Conservation (phyloP, 2,797 vertebrate genomes). For the Tinamus major region DNA sequence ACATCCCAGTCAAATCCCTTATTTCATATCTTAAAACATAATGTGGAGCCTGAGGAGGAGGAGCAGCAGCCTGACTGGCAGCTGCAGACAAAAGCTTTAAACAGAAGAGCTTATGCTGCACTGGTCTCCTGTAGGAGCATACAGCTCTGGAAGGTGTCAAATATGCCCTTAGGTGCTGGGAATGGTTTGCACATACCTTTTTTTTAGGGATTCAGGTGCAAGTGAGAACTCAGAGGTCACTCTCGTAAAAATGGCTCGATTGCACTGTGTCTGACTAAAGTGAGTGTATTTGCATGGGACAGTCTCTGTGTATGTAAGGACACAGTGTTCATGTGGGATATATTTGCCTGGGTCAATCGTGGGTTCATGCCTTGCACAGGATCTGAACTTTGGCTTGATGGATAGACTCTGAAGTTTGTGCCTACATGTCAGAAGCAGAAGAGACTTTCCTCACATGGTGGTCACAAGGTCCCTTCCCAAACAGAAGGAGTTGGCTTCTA, state of each 20-base stretch:
- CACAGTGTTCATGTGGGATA: not conserved
- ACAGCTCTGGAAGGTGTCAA: not conserved
- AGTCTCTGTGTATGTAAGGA: rapidly evolving
- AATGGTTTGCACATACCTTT: not conserved
- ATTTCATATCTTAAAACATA: conserved; percentile 5
- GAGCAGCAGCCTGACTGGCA: not conserved
- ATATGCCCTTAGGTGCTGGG: not conserved
- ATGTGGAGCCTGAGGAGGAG: not conserved
- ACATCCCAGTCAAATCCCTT: conserved; percentile 32
- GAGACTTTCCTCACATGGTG: rapidly evolving
- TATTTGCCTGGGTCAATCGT: not conserved
- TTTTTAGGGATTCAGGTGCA: not conserved
- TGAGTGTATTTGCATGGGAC: rapidly evolving
- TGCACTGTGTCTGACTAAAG: not conserved
- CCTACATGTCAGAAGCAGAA: not conserved
- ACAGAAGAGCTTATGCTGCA: not conserved
- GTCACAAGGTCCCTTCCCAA: not conserved
- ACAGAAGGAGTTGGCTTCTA: not conserved
- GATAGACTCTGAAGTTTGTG: not conserved
- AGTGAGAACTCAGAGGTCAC: not conserved
- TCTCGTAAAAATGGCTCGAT: rapidly evolving
- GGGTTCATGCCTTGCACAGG: not conserved
- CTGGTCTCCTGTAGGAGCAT: not conserved
- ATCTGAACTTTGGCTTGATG: not conserved
- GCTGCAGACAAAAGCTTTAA: not conserved